Evolutionary conservation across 2,888 invertebrate genomes (phyloP).

Genomic region (Marasmarcha lunaedactyla): DNA sequence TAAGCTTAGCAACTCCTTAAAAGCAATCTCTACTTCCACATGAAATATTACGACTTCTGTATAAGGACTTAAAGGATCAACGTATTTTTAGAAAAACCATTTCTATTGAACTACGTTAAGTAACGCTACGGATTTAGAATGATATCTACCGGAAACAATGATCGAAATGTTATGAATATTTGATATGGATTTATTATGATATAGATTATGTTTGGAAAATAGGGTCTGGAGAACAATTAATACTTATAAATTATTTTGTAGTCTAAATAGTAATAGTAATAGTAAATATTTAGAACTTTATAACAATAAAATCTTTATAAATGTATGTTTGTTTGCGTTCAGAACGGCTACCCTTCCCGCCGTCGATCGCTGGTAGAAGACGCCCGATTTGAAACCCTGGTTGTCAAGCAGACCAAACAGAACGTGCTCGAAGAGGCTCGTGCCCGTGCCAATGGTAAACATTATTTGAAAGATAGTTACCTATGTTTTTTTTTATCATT

Average conservation of each 20-base stretch:
- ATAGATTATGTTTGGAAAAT: too few relatives aligned
- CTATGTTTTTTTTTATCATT: constrained; percentile 8
- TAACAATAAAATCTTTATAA: too few relatives aligned
- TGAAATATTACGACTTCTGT: constrained; percentile 57
- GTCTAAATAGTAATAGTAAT: too few relatives aligned
- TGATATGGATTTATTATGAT: too few relatives aligned
- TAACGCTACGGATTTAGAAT: too few relatives aligned
- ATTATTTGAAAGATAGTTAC: background rate
- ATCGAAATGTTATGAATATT: too few relatives aligned
- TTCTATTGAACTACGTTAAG: too few relatives aligned
- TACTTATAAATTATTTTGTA: too few relatives aligned
- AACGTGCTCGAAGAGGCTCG: constrained; percentile 92
- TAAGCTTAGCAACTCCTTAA: constrained; percentile 69
- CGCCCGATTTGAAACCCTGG: constrained; percentile 95
- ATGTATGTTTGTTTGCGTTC: constrained; percentile 52
- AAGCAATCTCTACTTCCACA: constrained; percentile 63
- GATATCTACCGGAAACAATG: too few relatives aligned
- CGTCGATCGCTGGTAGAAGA: constrained; percentile 97
- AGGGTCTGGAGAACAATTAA: too few relatives aligned
- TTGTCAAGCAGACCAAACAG: constrained; percentile 95
- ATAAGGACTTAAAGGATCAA: constrained; percentile 58
- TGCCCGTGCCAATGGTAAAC: constrained; percentile 87
- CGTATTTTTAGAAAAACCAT: constrained; percentile 29
- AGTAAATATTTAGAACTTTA: too few relatives aligned
- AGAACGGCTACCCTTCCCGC: constrained; percentile 97